Evolutionary conservation across 2,113 vertebrate genomes (phyloP).

Genomic region (Festucalex cinctus): DNA sequence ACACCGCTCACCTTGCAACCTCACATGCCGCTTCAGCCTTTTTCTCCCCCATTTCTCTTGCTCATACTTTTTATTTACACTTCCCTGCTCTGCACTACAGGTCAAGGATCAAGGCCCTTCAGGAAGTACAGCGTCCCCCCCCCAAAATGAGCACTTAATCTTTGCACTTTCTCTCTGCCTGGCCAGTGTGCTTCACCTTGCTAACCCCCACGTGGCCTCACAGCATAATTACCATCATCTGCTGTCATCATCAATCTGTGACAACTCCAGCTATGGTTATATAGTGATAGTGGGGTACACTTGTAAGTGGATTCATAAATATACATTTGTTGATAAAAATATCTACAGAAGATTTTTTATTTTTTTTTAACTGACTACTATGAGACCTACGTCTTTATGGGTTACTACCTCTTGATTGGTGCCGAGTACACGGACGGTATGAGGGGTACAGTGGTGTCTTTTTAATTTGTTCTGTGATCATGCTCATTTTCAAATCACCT

Average conservation of each 20-base stretch:
- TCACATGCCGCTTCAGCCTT: conserved; percentile 59
- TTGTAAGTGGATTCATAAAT: not conserved
- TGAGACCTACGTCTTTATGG: too few relatives aligned
- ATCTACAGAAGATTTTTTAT: too few relatives aligned
- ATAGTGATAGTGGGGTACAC: not conserved
- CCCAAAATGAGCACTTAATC: conserved; percentile 62
- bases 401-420: too few relatives aligned
- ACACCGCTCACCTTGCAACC: conserved; percentile 64
- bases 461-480: too few relatives aligned
- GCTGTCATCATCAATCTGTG: not conserved
- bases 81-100: conserved; percentile 45
- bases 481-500: too few relatives aligned
- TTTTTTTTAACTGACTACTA: too few relatives aligned
- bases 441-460: too few relatives aligned
- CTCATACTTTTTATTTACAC: conserved; percentile 23
- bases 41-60: conserved; percentile 43
- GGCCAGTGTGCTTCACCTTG: conserved; percentile 13
- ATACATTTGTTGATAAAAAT: too few relatives aligned
- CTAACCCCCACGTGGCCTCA: conserved; percentile 13
- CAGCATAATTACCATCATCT: not conserved
- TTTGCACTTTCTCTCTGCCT: conserved; percentile 40
- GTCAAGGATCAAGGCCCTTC: conserved; percentile 60
- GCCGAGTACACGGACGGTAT: too few relatives aligned
- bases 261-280: not conserved
- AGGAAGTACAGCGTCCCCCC: conserved; percentile 56